Base-by-base conservation (phyloP, 2,888 invertebrate genomes). In the Pocota personata region DNA sequence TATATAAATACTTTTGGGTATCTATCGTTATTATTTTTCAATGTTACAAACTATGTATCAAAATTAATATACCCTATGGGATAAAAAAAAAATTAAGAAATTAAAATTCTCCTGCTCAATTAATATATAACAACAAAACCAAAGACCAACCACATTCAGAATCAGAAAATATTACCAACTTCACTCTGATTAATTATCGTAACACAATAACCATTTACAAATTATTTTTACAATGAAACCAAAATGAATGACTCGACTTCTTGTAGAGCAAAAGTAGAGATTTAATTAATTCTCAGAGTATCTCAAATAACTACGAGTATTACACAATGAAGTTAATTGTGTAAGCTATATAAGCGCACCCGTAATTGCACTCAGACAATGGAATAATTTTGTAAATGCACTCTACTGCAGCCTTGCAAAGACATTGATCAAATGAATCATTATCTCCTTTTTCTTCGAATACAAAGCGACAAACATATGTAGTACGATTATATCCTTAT, bases 251-350 rank as follows among this genome's bases (percentile, higher is more conserved):
- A 67, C 7, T 67, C 16, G 7, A 21, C 32, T 64, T 35, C 12
- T 64, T 52, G 32, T 10, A 7, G 50, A 55, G 12, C 57, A 37
- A 57, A 66, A 14, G 37, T 14, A 60, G 12, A n/a, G 52, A 69
- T 69, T 69, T 69, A 77, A 77, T 77, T 77, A 77, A 69, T 77
- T 69, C 67, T 69, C 50, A 50, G 37, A 10, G 43, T 52, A n/a
- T 64, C 1, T 43, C 10, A 1, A 10, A 19, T 60, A 32, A n/a
- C 10, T 7, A 19, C 16, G 30, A 46, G 30, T 8, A 14, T 60
- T 35, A 66, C 46, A 48, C 40, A 75, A 46, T 24, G 24, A 19
- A n/a, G 43, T 2, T 14, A 32, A 40, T 55, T 46, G n/a, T 8
- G 32, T 4, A n/a, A 7, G 32, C 24, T 62, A 52, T 3, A 12